These are phyloP conservation scores for Ophraella communa DNA, from an alignment of 2,888 invertebrate genomes.

Conservation along the genomic window DNA sequence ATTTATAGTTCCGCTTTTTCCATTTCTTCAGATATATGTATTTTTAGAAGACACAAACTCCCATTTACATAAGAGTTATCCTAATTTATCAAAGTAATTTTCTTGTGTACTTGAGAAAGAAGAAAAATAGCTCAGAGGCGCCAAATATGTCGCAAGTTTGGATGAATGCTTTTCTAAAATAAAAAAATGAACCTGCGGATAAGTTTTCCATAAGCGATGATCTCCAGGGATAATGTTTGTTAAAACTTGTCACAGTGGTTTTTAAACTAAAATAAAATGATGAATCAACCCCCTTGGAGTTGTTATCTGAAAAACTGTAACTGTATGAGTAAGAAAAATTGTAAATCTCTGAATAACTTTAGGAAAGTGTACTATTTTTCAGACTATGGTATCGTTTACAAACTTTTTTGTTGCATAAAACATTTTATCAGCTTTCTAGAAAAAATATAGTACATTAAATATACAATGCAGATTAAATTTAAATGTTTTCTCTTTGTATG, in stretches of 20 bases:
- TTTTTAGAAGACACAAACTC: conserved; percentile 43
- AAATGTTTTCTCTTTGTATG: too few species aligned
- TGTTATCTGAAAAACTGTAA: too few species aligned
- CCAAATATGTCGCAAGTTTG: conserved; percentile 19
- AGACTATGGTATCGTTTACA: too few species aligned
- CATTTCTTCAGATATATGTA: conserved; percentile 47
- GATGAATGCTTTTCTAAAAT: conserved; percentile 9
- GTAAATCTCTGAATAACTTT: background rate
- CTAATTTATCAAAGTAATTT: conserved; percentile 38
- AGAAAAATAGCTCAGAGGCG: conserved; percentile 18
- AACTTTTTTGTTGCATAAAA: too few species aligned
- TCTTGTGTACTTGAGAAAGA: conserved; percentile 14
- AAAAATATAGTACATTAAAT: too few species aligned
- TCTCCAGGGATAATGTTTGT: background rate
- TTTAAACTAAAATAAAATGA: too few species aligned
- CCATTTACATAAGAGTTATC: conserved; percentile 41
- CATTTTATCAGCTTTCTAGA: too few species aligned
- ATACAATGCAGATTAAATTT: too few species aligned
- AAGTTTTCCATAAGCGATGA: background rate
- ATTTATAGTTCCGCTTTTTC: conserved; percentile 52
- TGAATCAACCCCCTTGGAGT: too few species aligned
- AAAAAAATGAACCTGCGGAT: background rate
- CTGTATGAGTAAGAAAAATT: background rate
- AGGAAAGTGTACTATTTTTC: too few species aligned
- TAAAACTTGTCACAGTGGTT: background rate